Base-by-base conservation (phyloP, 2,797 vertebrate species). In the Gallinago nigripennis region DNA sequence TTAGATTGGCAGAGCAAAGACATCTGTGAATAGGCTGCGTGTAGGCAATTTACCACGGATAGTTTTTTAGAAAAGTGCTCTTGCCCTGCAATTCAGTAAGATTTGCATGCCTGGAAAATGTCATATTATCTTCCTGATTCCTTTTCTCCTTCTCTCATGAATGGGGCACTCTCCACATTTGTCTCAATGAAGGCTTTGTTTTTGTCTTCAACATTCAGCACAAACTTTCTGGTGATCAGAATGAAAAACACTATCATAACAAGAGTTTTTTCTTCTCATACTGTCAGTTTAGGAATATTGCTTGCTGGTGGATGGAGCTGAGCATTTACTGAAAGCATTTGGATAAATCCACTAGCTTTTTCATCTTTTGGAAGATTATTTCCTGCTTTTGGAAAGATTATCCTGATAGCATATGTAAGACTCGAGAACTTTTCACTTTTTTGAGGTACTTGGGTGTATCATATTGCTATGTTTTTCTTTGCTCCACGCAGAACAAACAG, bases 101-200 rank as follows among this genome's bases (percentile, higher is more conserved):
- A 78, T 51, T 76, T 63, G 70, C 80, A 92, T 91, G 90, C 82
- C 96, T 96, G 86, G 17, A 20, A 94, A 97, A 97, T 95, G 95
- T 95, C 96, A 72, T 20, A 64, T 82, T 51, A 92, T 92, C 91
- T 50, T 66, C 96, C 73, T 14, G 76, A 20, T 85, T 60, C 66
- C 75, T 87, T 85, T 77, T 60, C 56, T 58, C 51, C 48, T 54
- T 41, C 60, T 82, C 63, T 72, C 71, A 37, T 94, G 94, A 97
- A 96, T 92, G 92, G 51, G 81, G 86, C 95, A 17, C 90, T 90
- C 92, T 94, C 73, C 70, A 3, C 45, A 20, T 33, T 39, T 17
- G 46, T 60, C 82, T 97, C 96, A 97, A 95, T 95, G 87, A 72
- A 75, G 54, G 72, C 96, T 96, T 97, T 97, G 97, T 97, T 94